Evolutionary conservation across 2,113 vertebrate genomes (phyloP).

Genomic region (Hyaena hyaena): DNA sequence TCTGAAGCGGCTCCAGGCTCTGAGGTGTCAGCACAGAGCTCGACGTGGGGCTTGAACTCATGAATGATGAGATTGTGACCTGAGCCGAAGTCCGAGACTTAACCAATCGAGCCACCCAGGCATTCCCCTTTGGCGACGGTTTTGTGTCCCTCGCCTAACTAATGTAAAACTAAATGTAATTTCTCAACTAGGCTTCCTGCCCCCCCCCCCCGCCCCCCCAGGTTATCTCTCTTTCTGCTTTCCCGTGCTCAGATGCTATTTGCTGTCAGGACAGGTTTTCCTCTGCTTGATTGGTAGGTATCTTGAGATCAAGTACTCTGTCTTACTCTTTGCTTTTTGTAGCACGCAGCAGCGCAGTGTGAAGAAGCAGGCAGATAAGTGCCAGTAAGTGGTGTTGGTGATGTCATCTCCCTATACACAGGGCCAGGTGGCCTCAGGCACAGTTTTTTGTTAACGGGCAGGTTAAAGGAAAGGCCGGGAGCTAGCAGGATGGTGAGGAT

Average conservation of each 20-base stretch:
- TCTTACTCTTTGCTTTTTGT: conserved; percentile 42
- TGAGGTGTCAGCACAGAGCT: background rate
- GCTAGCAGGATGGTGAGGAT: background rate
- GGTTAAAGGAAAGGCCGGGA: background rate
- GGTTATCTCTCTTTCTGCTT: background rate
- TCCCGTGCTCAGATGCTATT: background rate
- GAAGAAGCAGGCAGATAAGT: background rate
- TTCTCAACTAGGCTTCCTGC: background rate
- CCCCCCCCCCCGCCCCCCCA: no score
- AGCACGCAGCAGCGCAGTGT: background rate
- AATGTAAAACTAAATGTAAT: background rate
- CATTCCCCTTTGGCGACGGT: background rate
- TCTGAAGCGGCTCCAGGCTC: no score
- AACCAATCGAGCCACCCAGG: no score
- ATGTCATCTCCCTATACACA: background rate
- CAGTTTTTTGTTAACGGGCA: background rate
- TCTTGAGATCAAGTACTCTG: background rate
- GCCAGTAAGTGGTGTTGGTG: background rate
- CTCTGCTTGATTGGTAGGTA: background rate
- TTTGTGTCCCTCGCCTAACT: background rate
- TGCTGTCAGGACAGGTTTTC: background rate
- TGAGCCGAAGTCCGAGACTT: no score
- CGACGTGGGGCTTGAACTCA: no score
- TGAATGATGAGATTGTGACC: no score
- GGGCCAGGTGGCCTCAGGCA: background rate